Percentiles rank a stretch among this genome's conserved stretches.
Conservation (phyloP, 2,888 invertebrate species). For the Trachelus stipa region DNA sequence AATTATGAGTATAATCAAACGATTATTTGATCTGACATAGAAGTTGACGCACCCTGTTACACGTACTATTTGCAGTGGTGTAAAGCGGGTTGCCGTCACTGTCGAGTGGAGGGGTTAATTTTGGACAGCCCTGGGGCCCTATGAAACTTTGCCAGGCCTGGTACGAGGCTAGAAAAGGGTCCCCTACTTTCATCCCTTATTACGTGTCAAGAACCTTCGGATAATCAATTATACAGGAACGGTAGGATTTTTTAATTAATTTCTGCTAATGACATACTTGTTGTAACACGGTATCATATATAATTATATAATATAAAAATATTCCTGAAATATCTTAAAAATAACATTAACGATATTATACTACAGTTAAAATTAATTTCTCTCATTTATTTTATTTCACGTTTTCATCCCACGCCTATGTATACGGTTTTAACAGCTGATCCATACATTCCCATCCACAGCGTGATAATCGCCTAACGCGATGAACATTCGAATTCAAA, state of each 20-base stretch:
- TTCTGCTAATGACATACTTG: neutral
- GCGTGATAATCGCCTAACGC: slow-evolving; percentile 47
- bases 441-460: slow-evolving; percentile 28
- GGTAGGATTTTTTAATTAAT: slow-evolving; percentile 16
- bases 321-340: too few species aligned
- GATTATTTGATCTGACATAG: too few species aligned
- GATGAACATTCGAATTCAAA: slow-evolving; percentile 53
- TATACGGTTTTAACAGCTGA: slow-evolving; percentile 6
- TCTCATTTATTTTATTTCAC: too few species aligned
- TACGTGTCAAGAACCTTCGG: neutral
- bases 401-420: too few species aligned
- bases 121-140: slow-evolving; percentile 26
- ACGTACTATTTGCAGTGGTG: neutral
- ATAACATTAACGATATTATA: too few species aligned
- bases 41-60: too few species aligned
- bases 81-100: slow-evolving; percentile 32
- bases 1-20: too few species aligned
- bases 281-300: too few species aligned
- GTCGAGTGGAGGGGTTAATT: slow-evolving; percentile 22
- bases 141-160: neutral
- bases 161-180: slow-evolving; percentile 14
- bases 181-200: neutral
- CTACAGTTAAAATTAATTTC: too few species aligned
- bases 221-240: neutral
- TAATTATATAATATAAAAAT: too few species aligned